Conservation (phyloP, 2,888 invertebrate genomes). For the Acrobasis suavella region DNA sequence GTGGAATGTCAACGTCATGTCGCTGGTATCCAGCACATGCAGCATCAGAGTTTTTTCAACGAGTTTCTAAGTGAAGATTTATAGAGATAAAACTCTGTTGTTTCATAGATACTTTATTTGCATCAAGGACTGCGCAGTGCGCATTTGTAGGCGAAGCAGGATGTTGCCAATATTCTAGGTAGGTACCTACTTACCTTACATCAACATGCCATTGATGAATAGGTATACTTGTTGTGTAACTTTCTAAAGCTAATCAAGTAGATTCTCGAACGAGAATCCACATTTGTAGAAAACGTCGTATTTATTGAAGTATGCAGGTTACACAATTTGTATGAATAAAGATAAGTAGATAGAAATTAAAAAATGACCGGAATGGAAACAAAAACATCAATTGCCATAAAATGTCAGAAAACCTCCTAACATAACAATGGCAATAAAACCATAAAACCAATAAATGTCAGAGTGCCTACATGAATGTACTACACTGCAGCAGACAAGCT, state of each 20-base stretch:
- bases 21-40: constrained; percentile 7
- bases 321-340: too few relatives aligned
- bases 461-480: not conserved
- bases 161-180: constrained; percentile 1
- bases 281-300: too few relatives aligned
- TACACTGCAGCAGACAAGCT: not conserved
- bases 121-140: constrained; percentile 2
- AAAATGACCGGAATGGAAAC: too few relatives aligned
- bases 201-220: not conserved
- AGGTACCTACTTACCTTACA: not conserved
- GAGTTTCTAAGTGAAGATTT: not conserved
- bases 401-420: too few relatives aligned
- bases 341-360: too few relatives aligned
- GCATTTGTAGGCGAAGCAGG: constrained; percentile 1
- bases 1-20: constrained; percentile 35
- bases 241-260: too few relatives aligned
- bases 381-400: too few relatives aligned
- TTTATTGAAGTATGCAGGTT: too few relatives aligned
- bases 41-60: constrained; percentile 29
- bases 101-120: not conserved
- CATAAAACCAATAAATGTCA: not conserved
- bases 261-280: too few relatives aligned
- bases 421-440: not conserved
- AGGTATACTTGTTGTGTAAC: not conserved
- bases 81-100: not conserved